Base-by-base conservation (phyloP, 2,888 invertebrate species). In the Polydrusus pterygomalis region DNA sequence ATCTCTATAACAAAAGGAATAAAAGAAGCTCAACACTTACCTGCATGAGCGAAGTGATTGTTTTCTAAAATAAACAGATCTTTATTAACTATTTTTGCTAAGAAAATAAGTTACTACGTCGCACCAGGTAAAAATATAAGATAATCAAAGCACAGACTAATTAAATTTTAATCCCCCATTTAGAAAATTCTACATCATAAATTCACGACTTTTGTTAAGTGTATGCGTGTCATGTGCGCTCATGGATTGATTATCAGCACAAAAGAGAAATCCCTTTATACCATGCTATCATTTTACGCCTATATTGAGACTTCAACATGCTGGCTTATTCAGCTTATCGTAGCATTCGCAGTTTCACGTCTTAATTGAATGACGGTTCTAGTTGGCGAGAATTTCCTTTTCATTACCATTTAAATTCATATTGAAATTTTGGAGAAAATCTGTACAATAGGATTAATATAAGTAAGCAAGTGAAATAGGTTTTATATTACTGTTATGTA, bases 291-390 rank as follows among this genome's bases (percentile, higher is more conserved):
- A 74, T 74, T 74, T 63, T 69, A 74, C 62, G 69, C 69, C 69
- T 69, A 74, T 74, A 69, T 74, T 69, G 74, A 15, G 15, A 63
- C 69, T 74, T 30, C 56, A 49, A 51, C 63, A 62, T 54, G 38
- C 62, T 69, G 75, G 75, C 75, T 75, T 75, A 75, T 75, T 75
- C 70, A 75, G 70, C 75, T 75, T 75, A 75, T 75, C 71, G 45
- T 54, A 18, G 65, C 67, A 71, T 75, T 75, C 63, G 67, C 71
- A 70, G 71, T 58, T 54, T 63, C 30, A 45, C 30, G 47, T 63
- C 30, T 40, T 63, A 60, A 60, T 60, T 60, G 38, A 38, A 20
- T 60, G 47, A 73, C 67, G 67, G 49, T 58, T 40, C 58, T 58
- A 56, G 56, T 65, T 72, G 30, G 56, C 45, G 73, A 67, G 67